Base-by-base conservation (phyloP, 2,888 invertebrate genomes). In the Drosophila longiperda region DNA sequence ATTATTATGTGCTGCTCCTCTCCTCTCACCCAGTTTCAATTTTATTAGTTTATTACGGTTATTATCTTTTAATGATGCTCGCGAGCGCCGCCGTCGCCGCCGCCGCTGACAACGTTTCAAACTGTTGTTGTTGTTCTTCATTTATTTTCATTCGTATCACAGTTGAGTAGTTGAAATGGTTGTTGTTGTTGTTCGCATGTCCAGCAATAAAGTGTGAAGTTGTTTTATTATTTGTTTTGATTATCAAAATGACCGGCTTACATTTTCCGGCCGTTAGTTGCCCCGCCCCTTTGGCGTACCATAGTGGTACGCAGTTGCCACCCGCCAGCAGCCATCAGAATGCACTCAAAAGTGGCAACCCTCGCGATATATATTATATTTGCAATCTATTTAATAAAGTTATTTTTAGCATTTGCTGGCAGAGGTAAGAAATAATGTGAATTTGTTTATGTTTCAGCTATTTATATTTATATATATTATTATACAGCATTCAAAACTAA, bases 201-300 rank as follows among this genome's bases (percentile, higher is more conserved):
- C 53, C 69, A 71, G 74, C 66, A 80, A 74, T 83, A 90, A 90
- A 82, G 90, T 90, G 90, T 80, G 84, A 91, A 83, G 82, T 80
- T 88, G 86, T 91, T 90, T 90, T 90, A 90, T 91, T 90, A 87
- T 91, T 91, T 90, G 91, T 91, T 90, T 87, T 91, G 90, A 91
- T 90, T 85, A 89, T 90, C 82, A 90, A 90, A 91, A 89, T 80
- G 78, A 65, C 66, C 79, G 68, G 80, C 81, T 87, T 87, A 78
- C 78, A 80, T 79, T 84, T 86, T 87, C 87, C 89, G 87, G 74
- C 87, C 74, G 86, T 89, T 89, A 80, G 72, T 45, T 72, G 73
- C 42, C n/a, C 20, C 42, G 11, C 42, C 12, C 42, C 23, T 7
- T 23, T 15, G 45, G 15, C 72, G 23, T 15, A 15, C 26, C 26